Base-by-base conservation (phyloP, 2,888 invertebrate genomes). In the Litoditis marina region DNA sequence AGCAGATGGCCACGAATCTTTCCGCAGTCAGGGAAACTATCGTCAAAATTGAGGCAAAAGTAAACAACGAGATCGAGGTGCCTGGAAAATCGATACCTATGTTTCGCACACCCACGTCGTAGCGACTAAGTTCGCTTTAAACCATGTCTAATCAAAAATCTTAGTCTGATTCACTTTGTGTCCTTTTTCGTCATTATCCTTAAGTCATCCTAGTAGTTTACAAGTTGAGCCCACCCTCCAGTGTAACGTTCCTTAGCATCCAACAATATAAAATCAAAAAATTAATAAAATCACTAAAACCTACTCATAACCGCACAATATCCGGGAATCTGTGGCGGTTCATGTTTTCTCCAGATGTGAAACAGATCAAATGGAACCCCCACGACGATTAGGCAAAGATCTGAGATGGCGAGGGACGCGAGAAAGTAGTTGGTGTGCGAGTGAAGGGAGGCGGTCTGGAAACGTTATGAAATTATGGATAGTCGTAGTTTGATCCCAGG, bases 361-460 rank as follows among this genome's bases (percentile, higher is more conserved):
- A 79, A 63, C 22, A 82, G 53, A 56, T 82, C 82, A 60, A 78
- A 80, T 27, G 81, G 77, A 2, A 82, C 80, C 2, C 82, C 82
- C 31, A 81, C 72, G 16, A 79, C 60, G 58, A 81, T 78, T 5
- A 80, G 63, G 16, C 56, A 68, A 2, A 73, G 64, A 56, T 73
- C 73, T 16, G 79, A 80, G 5, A 68, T 59, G 11, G 82, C 82
- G 7, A 82, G 65, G 52, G 68, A 76, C 0, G 80, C 80, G n/a
- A 82, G 64, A 51, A 82, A 80, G 55, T 77, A 78, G 63, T 82
- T 82, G 31, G 82, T 82, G 50, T 79, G 78, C 2, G 80, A 76
- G 50, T 80, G 81, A 6, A 81, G 73, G 7, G 73, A 65, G 1
- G 72, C 69, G 0, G 80, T 80, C 64, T 71, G 53, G 19, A 67